phyloP scores from a whole-genome alignment of 2,797 vertebrate genomes.

The Cossypha polioptera region DNA sequence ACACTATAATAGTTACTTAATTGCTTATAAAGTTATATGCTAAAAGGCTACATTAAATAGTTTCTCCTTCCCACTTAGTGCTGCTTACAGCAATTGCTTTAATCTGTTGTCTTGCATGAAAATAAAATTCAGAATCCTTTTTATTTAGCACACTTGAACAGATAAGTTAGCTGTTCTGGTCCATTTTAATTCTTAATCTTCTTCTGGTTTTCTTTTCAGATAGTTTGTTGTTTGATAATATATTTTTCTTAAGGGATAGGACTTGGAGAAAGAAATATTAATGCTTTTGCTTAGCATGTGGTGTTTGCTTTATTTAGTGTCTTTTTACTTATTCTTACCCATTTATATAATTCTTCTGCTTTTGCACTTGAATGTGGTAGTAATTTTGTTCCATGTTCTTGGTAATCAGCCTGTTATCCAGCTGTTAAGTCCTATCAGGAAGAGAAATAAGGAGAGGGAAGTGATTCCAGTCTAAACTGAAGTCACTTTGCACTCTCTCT shows the following conservation, averaged over 20 bases:
- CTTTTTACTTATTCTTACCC: neutral
- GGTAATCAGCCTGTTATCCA: neutral
- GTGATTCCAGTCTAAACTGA: neutral
- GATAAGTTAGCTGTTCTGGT: neutral
- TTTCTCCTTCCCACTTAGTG: neutral
- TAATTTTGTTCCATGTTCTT: neutral
- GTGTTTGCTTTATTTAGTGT: neutral
- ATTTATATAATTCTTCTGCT: neutral
- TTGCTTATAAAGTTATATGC: neutral
- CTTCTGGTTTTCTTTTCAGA: neutral
- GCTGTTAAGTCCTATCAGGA: neutral
- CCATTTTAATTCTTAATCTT: neutral
- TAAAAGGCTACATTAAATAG: neutral
- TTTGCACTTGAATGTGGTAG: neutral
- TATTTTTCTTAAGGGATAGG: neutral
- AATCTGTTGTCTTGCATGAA: neutral
- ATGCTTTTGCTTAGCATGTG: neutral
- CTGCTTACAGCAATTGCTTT: neutral
- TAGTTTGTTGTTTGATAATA: neutral
- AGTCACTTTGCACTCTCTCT: neutral
- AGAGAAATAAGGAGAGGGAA: neutral
- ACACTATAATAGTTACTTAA: neutral
- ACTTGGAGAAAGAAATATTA: neutral
- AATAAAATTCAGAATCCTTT: neutral
- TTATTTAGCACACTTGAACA: neutral